Evolutionary conservation across 2,888 invertebrate genomes (phyloP).

Genomic region (Cyclophora punctaria): DNA sequence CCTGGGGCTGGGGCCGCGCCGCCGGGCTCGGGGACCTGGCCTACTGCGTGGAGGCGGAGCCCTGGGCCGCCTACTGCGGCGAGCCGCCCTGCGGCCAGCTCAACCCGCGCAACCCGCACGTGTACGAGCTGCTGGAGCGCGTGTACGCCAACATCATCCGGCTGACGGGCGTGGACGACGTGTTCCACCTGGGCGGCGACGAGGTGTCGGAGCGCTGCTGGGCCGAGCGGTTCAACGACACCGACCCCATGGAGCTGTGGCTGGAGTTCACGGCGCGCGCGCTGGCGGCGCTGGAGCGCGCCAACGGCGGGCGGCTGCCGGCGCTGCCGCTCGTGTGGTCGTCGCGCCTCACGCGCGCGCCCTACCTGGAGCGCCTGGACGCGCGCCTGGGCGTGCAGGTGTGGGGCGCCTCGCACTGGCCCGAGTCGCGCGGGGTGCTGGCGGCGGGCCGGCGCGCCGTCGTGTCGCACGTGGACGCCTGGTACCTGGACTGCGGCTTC

Average conservation of each 20-base stretch:
- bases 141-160: conserved; percentile 84
- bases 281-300: conserved; percentile 75
- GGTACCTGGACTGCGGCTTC: conserved; percentile 92
- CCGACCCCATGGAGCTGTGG: conserved; percentile 86
- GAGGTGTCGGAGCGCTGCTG: conserved; percentile 89
- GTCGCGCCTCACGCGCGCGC: conserved; percentile 82
- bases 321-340: conserved; percentile 82
- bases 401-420: conserved; percentile 89
- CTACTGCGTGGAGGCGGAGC: conserved; percentile 86
- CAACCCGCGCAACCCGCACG: conserved; percentile 86
- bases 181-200: conserved; percentile 89
- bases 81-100: conserved; percentile 92
- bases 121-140: conserved; percentile 82
- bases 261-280: conserved; percentile 83
- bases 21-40: conserved; percentile 86
- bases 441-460: conserved; percentile 86
- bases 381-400: conserved; percentile 80
- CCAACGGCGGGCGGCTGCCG: conserved; percentile 75
- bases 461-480: conserved; percentile 89
- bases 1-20: conserved; percentile 88
- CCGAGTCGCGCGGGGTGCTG: conserved; percentile 84
- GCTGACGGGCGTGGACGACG: conserved; percentile 83
- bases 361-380: conserved; percentile 77
- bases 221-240: conserved; percentile 83
- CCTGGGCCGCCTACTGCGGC: conserved; percentile 86